Conservation (phyloP, 2,797 vertebrate genomes). For the Myotis pilosus region DNA sequence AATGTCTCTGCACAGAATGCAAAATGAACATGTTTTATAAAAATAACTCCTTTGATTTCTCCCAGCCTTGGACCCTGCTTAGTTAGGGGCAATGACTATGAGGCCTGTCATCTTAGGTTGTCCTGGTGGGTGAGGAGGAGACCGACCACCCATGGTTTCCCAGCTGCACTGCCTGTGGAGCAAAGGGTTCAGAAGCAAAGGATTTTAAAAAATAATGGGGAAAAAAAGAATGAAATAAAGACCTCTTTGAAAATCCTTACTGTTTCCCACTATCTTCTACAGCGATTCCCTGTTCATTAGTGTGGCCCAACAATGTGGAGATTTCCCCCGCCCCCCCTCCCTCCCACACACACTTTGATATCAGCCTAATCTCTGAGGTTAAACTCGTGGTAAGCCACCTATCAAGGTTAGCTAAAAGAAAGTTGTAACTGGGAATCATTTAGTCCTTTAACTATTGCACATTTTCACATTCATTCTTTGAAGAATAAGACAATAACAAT, state of each 20-base stretch:
- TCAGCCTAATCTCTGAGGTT: conserved; percentile 40
- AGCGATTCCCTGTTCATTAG: conserved; percentile 44
- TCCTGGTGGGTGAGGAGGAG: background rate
- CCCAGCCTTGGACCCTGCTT: conserved; percentile 25
- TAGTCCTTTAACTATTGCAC: background rate
- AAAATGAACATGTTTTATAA: conserved; percentile 54
- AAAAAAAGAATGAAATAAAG: conserved; percentile 46
- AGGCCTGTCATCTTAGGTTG: background rate
- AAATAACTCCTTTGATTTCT: conserved; percentile 71
- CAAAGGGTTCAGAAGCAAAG: conserved; percentile 54
- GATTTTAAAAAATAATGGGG: conserved; percentile 49
- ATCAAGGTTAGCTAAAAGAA: background rate
- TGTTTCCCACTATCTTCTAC: conserved; percentile 31
- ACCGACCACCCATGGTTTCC: conserved; percentile 35
- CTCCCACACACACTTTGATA: conserved; percentile 57
- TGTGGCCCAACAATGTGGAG: conserved; percentile 38
- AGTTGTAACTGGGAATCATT: conserved; percentile 15
- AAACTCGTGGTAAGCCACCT: background rate
- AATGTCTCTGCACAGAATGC: conserved; percentile 47
- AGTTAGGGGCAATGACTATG: conserved; percentile 44
- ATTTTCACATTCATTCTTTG: conserved; percentile 32
- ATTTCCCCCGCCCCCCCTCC: background rate
- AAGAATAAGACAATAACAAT: background rate
- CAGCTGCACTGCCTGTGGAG: conserved; percentile 54
- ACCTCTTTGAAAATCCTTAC: conserved; percentile 64